Conservation (phyloP, 2,888 invertebrate genomes). For the Spodoptera littoralis region DNA sequence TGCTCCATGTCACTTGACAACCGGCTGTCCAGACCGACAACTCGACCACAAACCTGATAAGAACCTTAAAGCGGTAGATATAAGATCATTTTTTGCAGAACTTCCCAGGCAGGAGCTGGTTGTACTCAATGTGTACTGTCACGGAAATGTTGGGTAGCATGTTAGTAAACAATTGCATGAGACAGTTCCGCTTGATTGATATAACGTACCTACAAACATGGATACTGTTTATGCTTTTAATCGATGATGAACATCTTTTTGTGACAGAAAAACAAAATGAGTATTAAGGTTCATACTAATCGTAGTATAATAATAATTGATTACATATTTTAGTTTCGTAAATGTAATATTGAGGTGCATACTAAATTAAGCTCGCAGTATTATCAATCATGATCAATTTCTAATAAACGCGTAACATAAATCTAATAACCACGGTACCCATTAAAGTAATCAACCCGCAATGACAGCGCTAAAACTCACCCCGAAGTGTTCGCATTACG, state of each 20-base stretch:
- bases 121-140: conserved; percentile 51
- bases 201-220: conserved; percentile 30
- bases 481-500: conserved; percentile 83
- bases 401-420: conserved; percentile 58
- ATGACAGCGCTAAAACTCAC: conserved; percentile 80
- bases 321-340: too few relatives aligned
- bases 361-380: conserved; percentile 33
- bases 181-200: conserved; percentile 57
- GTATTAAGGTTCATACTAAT: too few relatives aligned
- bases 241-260: not conserved
- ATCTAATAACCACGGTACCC: conserved; percentile 65
- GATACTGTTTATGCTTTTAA: conserved; percentile 23
- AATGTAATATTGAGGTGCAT: conserved; percentile 1
- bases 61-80: conserved; percentile 23
- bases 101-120: conserved; percentile 23
- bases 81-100: conserved; percentile 23
- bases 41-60: conserved; percentile 28
- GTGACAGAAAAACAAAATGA: not conserved
- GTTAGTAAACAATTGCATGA: conserved; percentile 58
- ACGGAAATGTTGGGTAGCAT: conserved; percentile 57
- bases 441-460: conserved; percentile 76
- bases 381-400: conserved; percentile 56
- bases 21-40: conserved; percentile 54
- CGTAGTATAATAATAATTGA: too few relatives aligned
- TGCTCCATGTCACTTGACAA: conserved; percentile 66